A percentile compares a stretch with the other conserved stretches of the same genome.
Conservation (phyloP, 2,113 vertebrate species). For the Silurus meridionalis region DNA sequence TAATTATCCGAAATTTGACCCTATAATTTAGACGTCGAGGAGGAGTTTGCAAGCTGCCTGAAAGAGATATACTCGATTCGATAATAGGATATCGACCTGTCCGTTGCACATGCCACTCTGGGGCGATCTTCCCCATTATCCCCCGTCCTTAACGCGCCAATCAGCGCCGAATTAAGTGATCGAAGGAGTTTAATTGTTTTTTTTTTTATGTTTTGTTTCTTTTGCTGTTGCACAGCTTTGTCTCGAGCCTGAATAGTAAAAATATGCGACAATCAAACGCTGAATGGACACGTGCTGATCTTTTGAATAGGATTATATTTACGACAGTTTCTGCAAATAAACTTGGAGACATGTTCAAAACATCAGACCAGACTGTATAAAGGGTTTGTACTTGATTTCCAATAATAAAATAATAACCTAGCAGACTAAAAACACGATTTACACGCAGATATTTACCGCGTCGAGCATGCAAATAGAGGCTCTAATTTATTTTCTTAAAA, state of each 20-base stretch:
- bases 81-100: constrained; percentile 92
- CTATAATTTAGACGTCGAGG: constrained; percentile 91
- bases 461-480: neutral
- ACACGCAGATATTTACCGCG: neutral
- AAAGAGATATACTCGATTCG: constrained; percentile 89
- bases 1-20: constrained; percentile 93
- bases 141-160: constrained; percentile 80
- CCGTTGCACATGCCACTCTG: constrained; percentile 76
- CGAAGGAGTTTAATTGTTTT: constrained; percentile 86
- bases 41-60: constrained; percentile 86
- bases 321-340: neutral
- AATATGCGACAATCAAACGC: neutral
- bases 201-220: constrained; percentile 66
- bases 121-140: constrained; percentile 82
- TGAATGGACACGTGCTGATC: neutral
- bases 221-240: constrained; percentile 58
- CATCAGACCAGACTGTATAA: constrained; percentile 23
- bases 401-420: neutral
- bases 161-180: constrained; percentile 84
- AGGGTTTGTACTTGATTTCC: neutral
- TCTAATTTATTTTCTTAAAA: neutral
- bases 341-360: neutral
- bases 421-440: neutral
- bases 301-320: constrained; percentile 11
- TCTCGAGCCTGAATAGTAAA: constrained; percentile 32